Conservation (phyloP, 2,797 vertebrate genomes). For the Ammospiza maritima region DNA sequence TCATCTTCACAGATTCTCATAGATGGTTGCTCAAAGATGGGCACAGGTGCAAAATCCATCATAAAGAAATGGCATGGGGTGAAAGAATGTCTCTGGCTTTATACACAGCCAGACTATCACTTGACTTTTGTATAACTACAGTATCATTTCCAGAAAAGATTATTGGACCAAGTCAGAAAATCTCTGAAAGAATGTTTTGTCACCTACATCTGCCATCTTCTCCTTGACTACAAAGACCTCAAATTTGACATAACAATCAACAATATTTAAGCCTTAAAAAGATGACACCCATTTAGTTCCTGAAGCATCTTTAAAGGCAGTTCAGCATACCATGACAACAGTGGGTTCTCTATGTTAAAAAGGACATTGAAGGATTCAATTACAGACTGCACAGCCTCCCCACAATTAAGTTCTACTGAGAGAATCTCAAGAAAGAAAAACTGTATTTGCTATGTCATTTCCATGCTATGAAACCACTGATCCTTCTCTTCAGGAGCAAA, state of each 20-base stretch:
- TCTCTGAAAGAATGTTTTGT: not conserved
- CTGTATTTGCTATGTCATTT: not conserved
- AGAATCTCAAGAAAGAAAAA: not conserved
- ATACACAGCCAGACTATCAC: not conserved
- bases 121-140: not conserved
- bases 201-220: not conserved
- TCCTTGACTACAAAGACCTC: not conserved
- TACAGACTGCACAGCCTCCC: not conserved
- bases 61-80: not conserved
- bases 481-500: not conserved
- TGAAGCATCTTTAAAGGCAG: not conserved
- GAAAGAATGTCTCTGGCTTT: not conserved
- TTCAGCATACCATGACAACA: not conserved
- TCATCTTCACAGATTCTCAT: not conserved
- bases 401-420: not conserved
- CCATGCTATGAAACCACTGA: not conserved
- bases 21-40: not conserved
- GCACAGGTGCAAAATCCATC: not conserved
- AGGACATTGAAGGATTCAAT: not conserved
- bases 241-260: not conserved
- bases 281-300: not conserved
- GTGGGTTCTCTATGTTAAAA: not conserved
- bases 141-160: not conserved
- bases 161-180: not conserved
- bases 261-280: not conserved